Evolutionary conservation across 2,888 invertebrate species (phyloP).

Genomic region (Protodeltote pygarga): DNA sequence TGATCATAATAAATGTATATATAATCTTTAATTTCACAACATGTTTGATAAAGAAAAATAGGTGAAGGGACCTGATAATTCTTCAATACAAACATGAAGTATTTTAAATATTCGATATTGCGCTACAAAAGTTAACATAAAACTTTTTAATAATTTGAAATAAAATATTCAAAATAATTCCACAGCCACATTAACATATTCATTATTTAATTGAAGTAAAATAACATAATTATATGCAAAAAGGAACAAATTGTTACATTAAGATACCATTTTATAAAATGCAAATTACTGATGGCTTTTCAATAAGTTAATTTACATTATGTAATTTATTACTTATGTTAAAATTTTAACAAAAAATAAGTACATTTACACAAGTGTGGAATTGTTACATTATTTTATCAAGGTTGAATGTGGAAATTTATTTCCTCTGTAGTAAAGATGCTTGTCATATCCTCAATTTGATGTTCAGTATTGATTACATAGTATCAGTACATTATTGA

Average conservation of each 20-base stretch:
- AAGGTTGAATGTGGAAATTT: conserved; percentile 43
- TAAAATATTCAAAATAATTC: too few species aligned
- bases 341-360: background rate
- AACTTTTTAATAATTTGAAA: too few species aligned
- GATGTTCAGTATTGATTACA: conserved; percentile 1
- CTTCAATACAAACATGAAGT: background rate
- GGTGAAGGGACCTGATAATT: background rate
- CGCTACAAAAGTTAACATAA: too few species aligned
- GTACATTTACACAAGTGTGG: conserved; percentile 25
- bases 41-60: conserved; percentile 22
- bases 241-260: too few species aligned
- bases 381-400: conserved; percentile 16
- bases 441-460: conserved; percentile 33
- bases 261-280: background rate
- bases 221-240: too few species aligned
- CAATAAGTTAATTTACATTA: background rate
- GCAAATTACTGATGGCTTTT: background rate
- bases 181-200: too few species aligned
- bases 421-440: conserved; percentile 19
- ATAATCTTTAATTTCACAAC: too few species aligned
- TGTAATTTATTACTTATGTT: background rate
- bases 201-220: too few species aligned
- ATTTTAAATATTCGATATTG: background rate
- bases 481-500: conserved; percentile 9
- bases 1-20: too few species aligned